Conservation (phyloP, 2,797 vertebrate genomes). For the Peromyscus eremicus region DNA sequence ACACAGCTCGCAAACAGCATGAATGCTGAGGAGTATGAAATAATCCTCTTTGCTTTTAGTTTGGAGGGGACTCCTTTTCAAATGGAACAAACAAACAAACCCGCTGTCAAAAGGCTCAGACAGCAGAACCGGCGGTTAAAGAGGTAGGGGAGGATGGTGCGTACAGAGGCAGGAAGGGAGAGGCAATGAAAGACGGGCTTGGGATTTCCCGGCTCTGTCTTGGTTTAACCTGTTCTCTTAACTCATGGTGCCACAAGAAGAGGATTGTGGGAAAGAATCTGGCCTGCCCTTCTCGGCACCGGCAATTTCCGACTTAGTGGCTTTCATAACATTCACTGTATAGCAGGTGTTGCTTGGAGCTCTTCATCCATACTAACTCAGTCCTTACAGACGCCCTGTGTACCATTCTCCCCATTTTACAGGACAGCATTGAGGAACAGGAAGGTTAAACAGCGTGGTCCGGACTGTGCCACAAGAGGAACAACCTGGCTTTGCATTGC, state of each 20-base stretch:
- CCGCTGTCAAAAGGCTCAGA: neutral
- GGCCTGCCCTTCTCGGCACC: neutral
- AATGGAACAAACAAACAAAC: slow-evolving; percentile 36
- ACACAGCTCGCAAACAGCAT: neutral
- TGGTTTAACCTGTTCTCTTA: neutral
- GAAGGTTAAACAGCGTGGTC: neutral
- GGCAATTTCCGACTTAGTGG: neutral
- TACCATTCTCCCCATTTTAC: neutral
- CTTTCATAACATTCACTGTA: neutral
- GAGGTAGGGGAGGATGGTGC: no score
- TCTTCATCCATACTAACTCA: neutral
- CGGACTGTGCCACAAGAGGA: neutral
- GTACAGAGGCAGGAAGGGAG: neutral
- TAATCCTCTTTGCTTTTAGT: neutral
- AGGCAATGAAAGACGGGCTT: neutral
- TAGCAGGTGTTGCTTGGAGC: neutral
- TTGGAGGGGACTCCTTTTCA: neutral
- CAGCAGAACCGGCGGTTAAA: neutral
- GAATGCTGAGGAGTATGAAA: neutral
- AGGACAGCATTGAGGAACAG: neutral
- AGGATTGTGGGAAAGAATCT: slow-evolving; percentile 4
- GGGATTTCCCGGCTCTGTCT: neutral
- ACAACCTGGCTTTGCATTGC: neutral
- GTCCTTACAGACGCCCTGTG: neutral
- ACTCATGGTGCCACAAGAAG: neutral